Evolutionary conservation across 2,888 invertebrate species (phyloP).

Genomic region (Acanthosepion lycidas): DNA sequence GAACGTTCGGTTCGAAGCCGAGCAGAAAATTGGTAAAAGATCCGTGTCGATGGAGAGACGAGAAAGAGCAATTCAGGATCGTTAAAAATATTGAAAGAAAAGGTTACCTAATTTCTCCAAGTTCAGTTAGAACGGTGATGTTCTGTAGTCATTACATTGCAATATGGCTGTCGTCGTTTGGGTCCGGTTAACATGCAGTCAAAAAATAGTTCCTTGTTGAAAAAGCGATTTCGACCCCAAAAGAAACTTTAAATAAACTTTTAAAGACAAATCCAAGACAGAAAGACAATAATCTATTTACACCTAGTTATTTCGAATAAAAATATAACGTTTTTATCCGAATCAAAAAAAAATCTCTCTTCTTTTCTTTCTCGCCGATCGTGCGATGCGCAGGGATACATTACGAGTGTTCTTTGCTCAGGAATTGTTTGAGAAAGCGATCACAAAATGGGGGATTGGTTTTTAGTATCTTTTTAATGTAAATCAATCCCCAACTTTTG

Average conservation of each 20-base stretch:
- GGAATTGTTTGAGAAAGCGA: not conserved
- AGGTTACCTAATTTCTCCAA: constrained; percentile 42
- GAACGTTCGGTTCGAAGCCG: not conserved
- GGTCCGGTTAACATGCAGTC: constrained; percentile 33
- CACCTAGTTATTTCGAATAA: not conserved
- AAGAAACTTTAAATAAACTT: not conserved
- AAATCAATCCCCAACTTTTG: not conserved
- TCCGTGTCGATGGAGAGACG: not conserved
- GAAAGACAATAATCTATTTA: not conserved
- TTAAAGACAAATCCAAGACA: not conserved
- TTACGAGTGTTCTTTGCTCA: not conserved
- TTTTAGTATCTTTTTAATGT: not conserved
- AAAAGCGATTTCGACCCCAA: not conserved
- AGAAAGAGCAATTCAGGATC: not conserved
- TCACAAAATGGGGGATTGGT: not conserved
- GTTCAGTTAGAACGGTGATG: constrained; percentile 43
- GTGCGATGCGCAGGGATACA: not conserved
- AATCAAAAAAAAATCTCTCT: not conserved
- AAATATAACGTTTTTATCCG: not conserved
- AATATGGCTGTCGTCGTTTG: constrained; percentile 45
- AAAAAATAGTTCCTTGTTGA: not conserved
- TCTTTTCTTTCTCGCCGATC: not conserved
- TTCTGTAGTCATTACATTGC: constrained; percentile 44
- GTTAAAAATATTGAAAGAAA: not conserved
- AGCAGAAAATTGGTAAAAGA: constrained; percentile 3